Percentiles rank a stretch among this genome's conserved stretches.
Conservation (phyloP, 2,113 vertebrate species). For the Emydura subglobosa region DNA sequence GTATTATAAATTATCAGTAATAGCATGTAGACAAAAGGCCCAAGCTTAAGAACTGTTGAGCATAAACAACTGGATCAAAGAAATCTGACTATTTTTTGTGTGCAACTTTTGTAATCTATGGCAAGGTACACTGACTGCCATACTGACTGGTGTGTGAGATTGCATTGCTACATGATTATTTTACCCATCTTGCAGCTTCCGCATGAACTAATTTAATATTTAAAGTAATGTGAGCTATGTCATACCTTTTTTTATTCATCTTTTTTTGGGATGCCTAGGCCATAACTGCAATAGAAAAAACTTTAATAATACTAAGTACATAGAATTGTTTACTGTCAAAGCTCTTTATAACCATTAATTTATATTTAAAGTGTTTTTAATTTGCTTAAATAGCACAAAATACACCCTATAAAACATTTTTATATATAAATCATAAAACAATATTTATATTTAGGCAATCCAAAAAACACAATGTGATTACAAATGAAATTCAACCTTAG, state of each 20-base stretch:
- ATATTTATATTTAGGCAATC: neutral
- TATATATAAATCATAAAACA: rapidly evolving
- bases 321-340: neutral
- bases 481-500: rapidly evolving
- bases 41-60: neutral
- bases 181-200: neutral
- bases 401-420: rapidly evolving
- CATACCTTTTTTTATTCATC: neutral
- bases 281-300: neutral
- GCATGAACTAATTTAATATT: neutral
- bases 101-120: neutral
- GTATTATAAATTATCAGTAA: neutral
- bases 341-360: neutral
- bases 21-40: neutral
- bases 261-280: neutral
- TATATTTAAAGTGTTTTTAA: neutral
- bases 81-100: neutral
- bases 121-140: neutral
- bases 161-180: neutral
- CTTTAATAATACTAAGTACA: neutral
- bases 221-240: neutral
- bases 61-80: neutral
- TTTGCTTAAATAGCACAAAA: neutral
- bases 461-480: neutral
- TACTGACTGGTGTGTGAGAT: neutral